Evolutionary conservation across 1,140 invertebrate genomes (phyloP).

Genomic region (Coptotermes formosanus): DNA sequence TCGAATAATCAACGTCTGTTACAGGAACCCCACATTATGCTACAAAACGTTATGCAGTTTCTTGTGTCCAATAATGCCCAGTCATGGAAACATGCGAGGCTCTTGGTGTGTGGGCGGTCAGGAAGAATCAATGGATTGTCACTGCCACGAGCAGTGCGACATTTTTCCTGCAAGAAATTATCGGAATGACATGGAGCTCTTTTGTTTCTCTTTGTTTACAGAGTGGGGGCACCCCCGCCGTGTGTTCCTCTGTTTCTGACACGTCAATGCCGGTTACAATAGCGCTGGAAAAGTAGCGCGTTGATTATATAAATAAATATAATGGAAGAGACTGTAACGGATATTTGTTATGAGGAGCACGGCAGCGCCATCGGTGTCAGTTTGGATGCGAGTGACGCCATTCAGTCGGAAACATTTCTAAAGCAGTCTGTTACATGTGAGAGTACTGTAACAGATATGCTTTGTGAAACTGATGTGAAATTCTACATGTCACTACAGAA

Average conservation of each 20-base stretch:
- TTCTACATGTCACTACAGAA: too few species aligned
- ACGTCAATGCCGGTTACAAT: background rate
- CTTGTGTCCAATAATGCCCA: background rate
- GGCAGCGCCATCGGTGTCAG: too few species aligned
- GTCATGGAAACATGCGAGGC: too few species aligned
- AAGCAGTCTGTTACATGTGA: too few species aligned
- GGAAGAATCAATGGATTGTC: background rate
- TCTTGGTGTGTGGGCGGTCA: background rate
- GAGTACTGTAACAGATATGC: too few species aligned
- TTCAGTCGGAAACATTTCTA: too few species aligned
- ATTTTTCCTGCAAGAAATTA: background rate
- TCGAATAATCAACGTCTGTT: background rate
- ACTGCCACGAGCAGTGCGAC: background rate
- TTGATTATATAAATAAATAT: background rate
- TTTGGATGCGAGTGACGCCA: too few species aligned
- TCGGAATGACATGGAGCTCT: background rate
- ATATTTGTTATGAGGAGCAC: too few species aligned
- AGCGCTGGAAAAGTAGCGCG: background rate
- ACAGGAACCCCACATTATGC: background rate
- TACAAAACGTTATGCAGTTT: background rate
- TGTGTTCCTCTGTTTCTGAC: background rate
- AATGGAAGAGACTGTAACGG: background rate
- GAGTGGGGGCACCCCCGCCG: background rate
- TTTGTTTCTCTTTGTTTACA: background rate
- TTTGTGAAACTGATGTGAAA: too few species aligned